Percentiles rank a stretch among this genome's conserved stretches.
These are phyloP conservation scores for Papilio elwesi DNA, from an alignment of 2,888 invertebrate genomes.

Conservation along the genomic window DNA sequence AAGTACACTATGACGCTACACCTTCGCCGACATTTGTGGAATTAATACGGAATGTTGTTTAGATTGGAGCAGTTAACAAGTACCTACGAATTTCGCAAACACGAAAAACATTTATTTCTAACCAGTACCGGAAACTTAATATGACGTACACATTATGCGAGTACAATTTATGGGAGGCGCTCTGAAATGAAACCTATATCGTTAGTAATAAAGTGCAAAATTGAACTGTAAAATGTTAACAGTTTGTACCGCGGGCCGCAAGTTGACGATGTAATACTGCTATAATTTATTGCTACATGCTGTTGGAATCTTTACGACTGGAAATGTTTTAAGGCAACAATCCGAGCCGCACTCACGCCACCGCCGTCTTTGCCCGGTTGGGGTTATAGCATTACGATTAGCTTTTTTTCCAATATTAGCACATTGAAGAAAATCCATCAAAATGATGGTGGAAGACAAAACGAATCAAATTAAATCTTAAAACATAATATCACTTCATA, in stretches of 20 bases:
- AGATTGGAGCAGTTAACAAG: conserved; percentile 21
- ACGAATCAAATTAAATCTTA: too few species aligned
- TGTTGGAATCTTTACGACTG: conserved; percentile 46
- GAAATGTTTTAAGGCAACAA: conserved; percentile 42
- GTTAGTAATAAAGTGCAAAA: conserved; percentile 63
- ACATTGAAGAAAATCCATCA: not conserved
- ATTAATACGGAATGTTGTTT: conserved; percentile 34
- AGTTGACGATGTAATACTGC: conserved; percentile 48
- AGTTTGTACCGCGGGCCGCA: conserved; percentile 46
- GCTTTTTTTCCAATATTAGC: too few species aligned
- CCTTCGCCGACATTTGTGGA: conserved; percentile 25
- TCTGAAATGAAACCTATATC: conserved; percentile 55
- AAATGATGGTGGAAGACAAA: too few species aligned
- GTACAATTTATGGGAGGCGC: conserved; percentile 51
- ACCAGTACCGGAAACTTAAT: conserved; percentile 56
- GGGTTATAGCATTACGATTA: too few species aligned
- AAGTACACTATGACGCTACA: conserved; percentile 10
- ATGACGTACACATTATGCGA: conserved; percentile 52
- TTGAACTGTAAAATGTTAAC: conserved; percentile 60
- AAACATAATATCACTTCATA: not conserved
- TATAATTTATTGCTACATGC: conserved; percentile 55
- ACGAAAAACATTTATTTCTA: conserved; percentile 44
- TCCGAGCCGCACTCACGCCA: not conserved
- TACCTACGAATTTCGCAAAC: conserved; percentile 35
- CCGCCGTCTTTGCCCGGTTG: not conserved